Base-by-base conservation (phyloP, 2,113 vertebrate species). In the Gallinago undulata region DNA sequence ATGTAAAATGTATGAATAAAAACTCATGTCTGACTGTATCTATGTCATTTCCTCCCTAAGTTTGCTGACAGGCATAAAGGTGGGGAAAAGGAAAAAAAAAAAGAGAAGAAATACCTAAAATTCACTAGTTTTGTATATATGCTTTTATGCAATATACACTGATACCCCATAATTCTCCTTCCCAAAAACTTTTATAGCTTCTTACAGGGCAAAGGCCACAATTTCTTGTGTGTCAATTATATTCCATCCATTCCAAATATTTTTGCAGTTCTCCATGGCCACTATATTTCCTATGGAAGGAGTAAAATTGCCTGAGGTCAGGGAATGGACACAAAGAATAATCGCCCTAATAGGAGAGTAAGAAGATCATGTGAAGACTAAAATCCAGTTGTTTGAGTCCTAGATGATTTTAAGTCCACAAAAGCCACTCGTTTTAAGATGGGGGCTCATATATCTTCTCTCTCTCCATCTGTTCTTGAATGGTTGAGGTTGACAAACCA, bases 21-120 rank as follows among this genome's bases (percentile, higher is more conserved):
- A 62, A 3, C 13, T 28, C 5, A 18, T 2, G 2, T 73, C 31
- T 69, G 37, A 43, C 23, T 66, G 22, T 35, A 66, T 35, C 13
- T 41, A 7, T 56, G 23, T 8, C 19, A 27, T 43, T 85, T 66
- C 21, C 10, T 77, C 31, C 13, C 4, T 43, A 50, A 31, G 14
- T 39, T 60, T 13, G 31, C 12, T 18, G 6, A 81, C 8, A 2
- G 5, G 17, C 5, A 51, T 23, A 27, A 19, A 67, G 17, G 2
- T 31, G 8, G 7, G 0, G 3, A 4, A n/a, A 30, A 24, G 10
- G 25, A 14, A 10, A 23, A 1, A 15, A 31, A 33, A 30, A 22
- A 35, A 8, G 2, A 57, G 21, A 69, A 45, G 2, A 55, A 73
- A 67, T 25, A 25, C 11, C 39, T 63, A 28, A 24, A 81, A 37